Evolutionary conservation across 2,797 vertebrate species (phyloP), one percentile per base, ranked within the genome.

Genomic region (Craterocephalus amniculus): DNA sequence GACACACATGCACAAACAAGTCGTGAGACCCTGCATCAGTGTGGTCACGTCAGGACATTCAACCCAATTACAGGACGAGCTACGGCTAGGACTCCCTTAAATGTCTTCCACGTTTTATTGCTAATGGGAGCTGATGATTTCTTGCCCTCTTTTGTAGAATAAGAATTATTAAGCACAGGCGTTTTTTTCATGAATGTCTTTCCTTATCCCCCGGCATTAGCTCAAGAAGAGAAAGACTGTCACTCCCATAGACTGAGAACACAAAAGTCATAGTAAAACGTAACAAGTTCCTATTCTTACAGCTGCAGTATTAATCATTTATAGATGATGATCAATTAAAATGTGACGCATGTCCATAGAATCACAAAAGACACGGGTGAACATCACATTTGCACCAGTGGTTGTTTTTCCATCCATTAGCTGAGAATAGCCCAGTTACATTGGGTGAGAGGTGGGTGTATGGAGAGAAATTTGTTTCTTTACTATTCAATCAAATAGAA

Each of bases 51-150:
- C 86, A 84, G 78, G 74, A 82, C 78, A 51, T 57, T 72, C 49
- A 57, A 26, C 59, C 60, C 83, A 88, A 90, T 91, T 91, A 90
- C 74, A 82, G 71, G 70, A 78, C 75, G 74, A 38, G 66, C 72
- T 68, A 36, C 60, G 69, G 71, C 71, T 66, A 88, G 75, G 80
- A 61, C 58, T 80, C 64, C 61, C 86, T 59, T 87, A 87, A 85
- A 87, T 3, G 58, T 80, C 81, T 81, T 78, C 54, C 57, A 49
- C 38, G 75, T 35, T 72, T 70, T 74, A 34, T 36, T 24, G 59
- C 57, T 58, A 74, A 67, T 68, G 60, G 38, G 35, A 73, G 38
- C 14, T 14, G 36, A 32, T 72, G 6, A 38, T 8, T 51, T 54
- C 22, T 20, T 55, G 29, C 1, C 2, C 0, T 4, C 24, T 63